A percentile compares a stretch with the other conserved stretches of the same genome.
Evolutionary conservation across 2,113 vertebrate species (phyloP).

Genomic region (Dipodomys spectabilis): DNA sequence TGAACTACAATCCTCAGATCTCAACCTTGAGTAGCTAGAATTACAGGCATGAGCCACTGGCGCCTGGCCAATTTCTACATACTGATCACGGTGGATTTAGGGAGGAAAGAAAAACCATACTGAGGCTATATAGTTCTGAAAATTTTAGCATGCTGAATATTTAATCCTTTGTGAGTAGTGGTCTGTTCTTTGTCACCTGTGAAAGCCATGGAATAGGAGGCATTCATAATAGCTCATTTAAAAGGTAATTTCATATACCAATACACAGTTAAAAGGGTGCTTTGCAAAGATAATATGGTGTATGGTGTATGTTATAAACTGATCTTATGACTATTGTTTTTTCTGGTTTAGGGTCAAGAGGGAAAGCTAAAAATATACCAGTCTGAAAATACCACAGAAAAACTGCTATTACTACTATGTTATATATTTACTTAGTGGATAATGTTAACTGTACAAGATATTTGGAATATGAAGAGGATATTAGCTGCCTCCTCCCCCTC

Average conservation of each 20-base stretch:
- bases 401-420: background rate
- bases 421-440: background rate
- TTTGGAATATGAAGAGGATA: slow-evolving; percentile 10
- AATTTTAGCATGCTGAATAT: background rate
- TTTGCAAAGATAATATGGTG: slow-evolving; percentile 15
- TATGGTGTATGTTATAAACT: background rate
- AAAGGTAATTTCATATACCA: background rate
- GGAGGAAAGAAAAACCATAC: background rate
- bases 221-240: background rate
- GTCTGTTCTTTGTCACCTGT: slow-evolving; percentile 35
- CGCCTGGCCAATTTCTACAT: background rate
- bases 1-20: too few relatives aligned
- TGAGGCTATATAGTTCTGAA: background rate
- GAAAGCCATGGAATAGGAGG: slow-evolving; percentile 1
- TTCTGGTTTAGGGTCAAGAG: background rate
- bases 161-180: background rate
- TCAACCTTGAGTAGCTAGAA: too few relatives aligned
- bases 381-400: slow-evolving; percentile 23
- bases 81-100: background rate
- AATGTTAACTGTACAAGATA: background rate
- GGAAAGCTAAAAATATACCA: background rate
- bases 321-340: background rate
- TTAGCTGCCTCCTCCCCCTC: too few relatives aligned
- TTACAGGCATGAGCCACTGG: too few relatives aligned
- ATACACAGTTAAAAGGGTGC: slow-evolving; percentile 15